Base-by-base conservation (phyloP, 1,140 invertebrate species). In the Pentalonia nigronervosa region DNA sequence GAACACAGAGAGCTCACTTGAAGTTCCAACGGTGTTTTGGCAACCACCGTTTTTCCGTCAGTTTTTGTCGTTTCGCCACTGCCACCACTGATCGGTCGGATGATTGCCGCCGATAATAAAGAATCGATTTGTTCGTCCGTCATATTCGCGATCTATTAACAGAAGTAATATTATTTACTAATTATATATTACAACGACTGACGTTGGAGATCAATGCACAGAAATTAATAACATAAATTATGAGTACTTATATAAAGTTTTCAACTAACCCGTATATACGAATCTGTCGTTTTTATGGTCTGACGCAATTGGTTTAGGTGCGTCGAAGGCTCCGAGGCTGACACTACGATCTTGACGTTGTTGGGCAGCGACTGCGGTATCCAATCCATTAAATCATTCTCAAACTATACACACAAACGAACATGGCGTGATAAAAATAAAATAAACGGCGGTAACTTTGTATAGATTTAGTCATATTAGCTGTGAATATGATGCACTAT, bases 271-370 rank as follows among this genome's bases (percentile, higher is more conserved):
- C 95, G 94, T 86, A 94, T 81, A 36, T 93, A 94, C 30, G 84
- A 67, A 84, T 94, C 94, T n/a, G 94, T 94, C 34, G 95, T 94
- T 60, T 95, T 94, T 50, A 96, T 93, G 94, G 94, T 95, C 21
- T 95, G 94, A 94, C 95, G 95, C 41, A 96, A 95, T 56, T 95
- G 95, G 14, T 94, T 93, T 94, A 95, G 95, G 94, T 95, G 95
- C 94, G 96, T 94, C 92, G 95, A 95, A 93, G 95, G 96, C 95
- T 97, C 96, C 86, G 96, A 96, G 90, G 97, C 96, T 2, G 97
- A 97, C 87, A 98, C 94, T 48, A 98, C 96, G 93, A 98, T 95
- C 95, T 97, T 97, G 48, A 97, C 96, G 94, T 97, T 96, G 88
- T 96, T 95, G 7, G 97, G 97, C 89, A 98, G 95, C 83, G 96